Base-by-base conservation (phyloP, 2,888 invertebrate species). In the Iselma pallidipennis region DNA sequence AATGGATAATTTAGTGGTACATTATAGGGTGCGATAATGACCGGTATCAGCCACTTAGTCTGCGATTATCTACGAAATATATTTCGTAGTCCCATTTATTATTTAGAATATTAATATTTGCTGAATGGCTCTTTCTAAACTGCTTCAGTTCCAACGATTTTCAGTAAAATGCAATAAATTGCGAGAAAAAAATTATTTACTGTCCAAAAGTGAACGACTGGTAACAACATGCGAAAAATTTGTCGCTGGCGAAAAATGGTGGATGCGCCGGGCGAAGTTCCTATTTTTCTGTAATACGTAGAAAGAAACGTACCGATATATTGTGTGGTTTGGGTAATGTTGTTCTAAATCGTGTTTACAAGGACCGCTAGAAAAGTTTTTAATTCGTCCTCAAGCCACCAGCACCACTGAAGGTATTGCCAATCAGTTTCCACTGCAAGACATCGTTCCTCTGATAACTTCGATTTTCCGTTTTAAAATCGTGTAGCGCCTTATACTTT, bases 11-110 rank as follows among this genome's bases (percentile, higher is more conserved):
- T 71, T 71, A 73, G 66, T 63, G 66, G 65, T 66, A 62, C 71
- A 71, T 71, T 66, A 68, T 67, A 70, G 64, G 66, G 71, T 66
- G 69, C 70, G 71, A 71, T 71, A 73, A 71, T 70, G 68, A 70
- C 70, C 71, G 63, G 65, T 66, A 71, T 70, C 69, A 66, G 57
- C 59, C 64, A 66, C 63, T 66, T 67, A 67, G 58, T 63, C 45
- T 16, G 42, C 56, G 64, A 62, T 66, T 67, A 64, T 61, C 65
- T 58, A 26, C 31, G 59, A 54, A 59, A 63, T 66, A 58, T 60
- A 61, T 63, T 45, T 49, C 42, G 23, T 37, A 49, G 55, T 54
- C 19, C 55, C 50, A 62, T 62, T 57, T 58, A 63, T 63, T 58
- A 62, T 57, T 63, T 49, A 61, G 58, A 61, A 51, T 51, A 51